These are phyloP conservation scores for Falco peregrinus DNA, from an alignment of 2,797 vertebrate genomes.

Conservation along the genomic window DNA sequence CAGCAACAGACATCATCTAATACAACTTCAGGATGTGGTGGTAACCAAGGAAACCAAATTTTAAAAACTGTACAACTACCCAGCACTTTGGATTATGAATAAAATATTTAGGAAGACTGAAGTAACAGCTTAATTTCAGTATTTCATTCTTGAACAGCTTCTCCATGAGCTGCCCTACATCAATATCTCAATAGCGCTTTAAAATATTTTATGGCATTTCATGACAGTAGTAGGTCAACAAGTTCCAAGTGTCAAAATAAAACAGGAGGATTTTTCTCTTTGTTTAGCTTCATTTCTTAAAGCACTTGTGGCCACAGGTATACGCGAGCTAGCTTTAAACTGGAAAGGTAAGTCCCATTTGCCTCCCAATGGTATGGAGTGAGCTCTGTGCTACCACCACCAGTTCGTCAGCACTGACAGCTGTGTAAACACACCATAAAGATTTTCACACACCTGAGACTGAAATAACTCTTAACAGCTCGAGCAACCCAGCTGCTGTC, in stretches of 20 bases:
- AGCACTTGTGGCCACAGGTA: background rate
- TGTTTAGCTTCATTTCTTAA: background rate
- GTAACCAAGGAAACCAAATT: background rate
- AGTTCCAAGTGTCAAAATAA: background rate
- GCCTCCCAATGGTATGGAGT: accelerated
- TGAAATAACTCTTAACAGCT: background rate
- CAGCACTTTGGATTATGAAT: background rate
- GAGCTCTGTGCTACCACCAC: background rate
- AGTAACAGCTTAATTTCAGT: background rate
- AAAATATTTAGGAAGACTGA: background rate
- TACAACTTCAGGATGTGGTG: background rate
- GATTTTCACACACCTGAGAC: background rate
- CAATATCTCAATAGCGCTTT: background rate
- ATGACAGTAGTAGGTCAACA: background rate
- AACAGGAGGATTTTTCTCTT: background rate
- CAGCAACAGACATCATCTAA: accelerated
- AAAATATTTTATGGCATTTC: background rate
- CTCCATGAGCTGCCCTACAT: background rate
- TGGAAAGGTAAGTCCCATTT: background rate
- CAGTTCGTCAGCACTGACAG: background rate
- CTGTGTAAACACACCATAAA: background rate
- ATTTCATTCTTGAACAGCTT: background rate
- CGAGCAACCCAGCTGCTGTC: accelerated
- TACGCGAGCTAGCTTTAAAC: background rate
- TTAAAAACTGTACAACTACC: background rate